These are phyloP conservation scores for Pseudococcus jackbeardsleyi DNA, from an alignment of 2,888 invertebrate species.

Conservation along the genomic window DNA sequence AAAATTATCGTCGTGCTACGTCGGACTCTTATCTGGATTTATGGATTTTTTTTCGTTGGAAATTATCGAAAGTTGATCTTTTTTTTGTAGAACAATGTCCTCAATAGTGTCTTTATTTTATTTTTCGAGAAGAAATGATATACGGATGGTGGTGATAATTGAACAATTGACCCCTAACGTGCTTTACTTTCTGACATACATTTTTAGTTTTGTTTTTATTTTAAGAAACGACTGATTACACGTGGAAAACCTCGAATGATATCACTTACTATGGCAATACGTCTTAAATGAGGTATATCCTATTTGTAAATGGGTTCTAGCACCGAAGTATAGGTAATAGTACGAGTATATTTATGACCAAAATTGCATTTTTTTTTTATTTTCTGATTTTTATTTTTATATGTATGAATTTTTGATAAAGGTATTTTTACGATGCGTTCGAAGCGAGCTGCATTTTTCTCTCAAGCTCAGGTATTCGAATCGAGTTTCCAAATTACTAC, in stretches of 20 bases:
- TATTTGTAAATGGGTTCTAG: conserved; percentile 3
- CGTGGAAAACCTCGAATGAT: not conserved
- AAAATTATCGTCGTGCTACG: not conserved
- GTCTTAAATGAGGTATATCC: not conserved
- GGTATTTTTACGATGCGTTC: not conserved
- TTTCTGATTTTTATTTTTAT: conserved; percentile 30
- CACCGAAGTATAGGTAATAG: not conserved
- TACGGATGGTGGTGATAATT: not conserved
- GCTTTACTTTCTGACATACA: conserved; percentile 18
- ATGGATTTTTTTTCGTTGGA: not conserved
- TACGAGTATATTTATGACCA: not conserved
- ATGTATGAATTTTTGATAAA: not conserved
- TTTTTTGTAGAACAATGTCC: not conserved
- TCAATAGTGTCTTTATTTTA: not conserved
- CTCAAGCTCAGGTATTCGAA: not conserved
- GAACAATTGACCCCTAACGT: conserved; percentile 16
- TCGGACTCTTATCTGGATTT: not conserved
- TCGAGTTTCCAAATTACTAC: not conserved
- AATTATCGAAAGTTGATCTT: not conserved
- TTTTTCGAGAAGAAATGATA: not conserved
- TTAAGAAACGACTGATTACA: not conserved
- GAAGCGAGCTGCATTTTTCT: not conserved
- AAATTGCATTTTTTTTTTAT: conserved; percentile 2
- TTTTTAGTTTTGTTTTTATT: not conserved
- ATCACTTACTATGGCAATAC: conserved; percentile 1